These are phyloP conservation scores for Callopanchax toddi DNA, from an alignment of 2,113 vertebrate genomes.

Conservation along the genomic window DNA sequence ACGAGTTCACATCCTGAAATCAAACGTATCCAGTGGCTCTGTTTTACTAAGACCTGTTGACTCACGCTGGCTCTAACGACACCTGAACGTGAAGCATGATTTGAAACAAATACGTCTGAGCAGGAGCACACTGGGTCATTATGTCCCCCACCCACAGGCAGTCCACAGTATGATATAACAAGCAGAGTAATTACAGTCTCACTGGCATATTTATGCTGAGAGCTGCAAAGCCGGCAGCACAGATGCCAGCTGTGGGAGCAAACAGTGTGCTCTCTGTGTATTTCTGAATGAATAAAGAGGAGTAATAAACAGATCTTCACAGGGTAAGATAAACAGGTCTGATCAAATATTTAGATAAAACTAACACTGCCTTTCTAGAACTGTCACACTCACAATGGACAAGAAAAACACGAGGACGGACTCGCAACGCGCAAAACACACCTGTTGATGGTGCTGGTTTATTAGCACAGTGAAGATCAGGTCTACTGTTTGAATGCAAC, in stretches of 20 bases:
- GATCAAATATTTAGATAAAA: not conserved
- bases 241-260: not conserved
- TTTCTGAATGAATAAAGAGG: not conserved
- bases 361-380: not conserved
- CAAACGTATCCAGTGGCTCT: conserved; percentile 8
- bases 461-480: not conserved
- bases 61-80: not conserved
- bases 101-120: not conserved
- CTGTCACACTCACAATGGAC: not conserved
- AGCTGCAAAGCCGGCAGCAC: conserved; percentile 1
- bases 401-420: no score
- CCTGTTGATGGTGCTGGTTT: not conserved
- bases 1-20: conserved; percentile 31
- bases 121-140: conserved; percentile 1
- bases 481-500: no score
- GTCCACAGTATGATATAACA: conserved; percentile 4
- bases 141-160: not conserved
- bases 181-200: conserved; percentile 13
- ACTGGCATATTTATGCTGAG: not conserved
- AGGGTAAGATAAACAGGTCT: not conserved
- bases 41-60: not conserved
- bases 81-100: conserved; percentile 5
- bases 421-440: not conserved
- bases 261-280: not conserved
- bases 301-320: not conserved